Base-by-base conservation (phyloP, 2,888 invertebrate genomes). In the Macrosoma leucophasiata region DNA sequence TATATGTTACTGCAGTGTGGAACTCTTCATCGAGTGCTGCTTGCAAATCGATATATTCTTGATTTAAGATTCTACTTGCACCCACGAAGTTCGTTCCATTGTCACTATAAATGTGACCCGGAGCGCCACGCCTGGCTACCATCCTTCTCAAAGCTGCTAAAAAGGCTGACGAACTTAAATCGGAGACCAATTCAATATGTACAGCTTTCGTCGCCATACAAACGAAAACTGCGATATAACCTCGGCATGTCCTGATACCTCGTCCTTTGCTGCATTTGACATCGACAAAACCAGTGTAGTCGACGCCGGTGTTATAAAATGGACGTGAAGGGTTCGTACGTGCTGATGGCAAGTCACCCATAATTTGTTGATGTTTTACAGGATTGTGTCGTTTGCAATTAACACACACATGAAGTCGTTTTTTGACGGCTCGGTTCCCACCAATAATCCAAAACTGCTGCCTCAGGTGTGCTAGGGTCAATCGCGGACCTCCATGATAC, bases 391-490 rank as follows among this genome's bases (percentile, higher is more conserved):
- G n/a, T n/a, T 10, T 12, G 10, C 11, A 23, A 3, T 23, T 23
- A 11, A 12, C 11, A 4, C 13, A 12, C 6, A n/a, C n/a, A 19
- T 8, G 14, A n/a, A 26, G 8, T 14, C 12, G 12, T 8, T 26
- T 26, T 13, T 26, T 26, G n/a, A 10, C n/a, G n/a, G 13, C 15
- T 5, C 15, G 6, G 12, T 25, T 29, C 4, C 44, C 41, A n/a
- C 39, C 34, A 4, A 32, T 14, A 3, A 44, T 33, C 44, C 41
- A 44, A 13, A 34, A 41, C 15, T 36, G 27, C 17, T 39, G 31
- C 15, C 44, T 28, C 4, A 44, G 28, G 4, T 32, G 36, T 3
- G 36, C 33, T n/a, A 36, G 7, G 2, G 43, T 43, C 8, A 43
- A 27, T 8, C 43, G 13, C 4, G 40, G 23, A 3, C 40, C 40